A percentile compares a stretch with the other conserved stretches of the same genome.
Evolutionary conservation across 2,113 vertebrate species (phyloP).

Genomic region (Acanthochromis polyacanthus): DNA sequence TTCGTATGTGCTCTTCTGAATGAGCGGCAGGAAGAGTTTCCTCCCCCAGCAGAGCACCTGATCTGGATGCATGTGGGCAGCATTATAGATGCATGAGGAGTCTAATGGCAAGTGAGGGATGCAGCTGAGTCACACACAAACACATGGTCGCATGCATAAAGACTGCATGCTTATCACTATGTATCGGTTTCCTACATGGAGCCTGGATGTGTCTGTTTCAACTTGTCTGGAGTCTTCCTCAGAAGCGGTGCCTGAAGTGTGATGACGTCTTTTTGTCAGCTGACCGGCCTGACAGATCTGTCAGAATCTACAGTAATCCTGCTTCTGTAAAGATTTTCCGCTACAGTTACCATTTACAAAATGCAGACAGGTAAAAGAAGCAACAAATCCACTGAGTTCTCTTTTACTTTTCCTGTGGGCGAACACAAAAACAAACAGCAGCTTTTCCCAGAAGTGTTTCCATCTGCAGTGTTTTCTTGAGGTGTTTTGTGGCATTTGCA

Average conservation of each 20-base stretch:
- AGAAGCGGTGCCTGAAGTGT: too few species aligned
- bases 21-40: conserved; percentile 7
- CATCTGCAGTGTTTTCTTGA: conserved; percentile 8
- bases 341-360: background rate
- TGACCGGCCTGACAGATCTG: too few species aligned
- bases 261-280: too few species aligned
- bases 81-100: conserved; percentile 71
- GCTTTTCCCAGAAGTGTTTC: background rate
- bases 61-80: conserved; percentile 55
- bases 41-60: conserved; percentile 32
- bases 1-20: background rate
- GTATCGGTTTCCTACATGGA: background rate
- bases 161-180: background rate
- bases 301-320: too few species aligned
- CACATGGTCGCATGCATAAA: background rate
- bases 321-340: too few species aligned
- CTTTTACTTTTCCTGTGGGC: too few species aligned
- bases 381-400: background rate
- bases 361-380: background rate
- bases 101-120: conserved; percentile 60
- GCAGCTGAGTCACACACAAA: conserved; percentile 61
- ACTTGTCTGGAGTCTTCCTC: too few species aligned
- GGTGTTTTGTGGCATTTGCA: background rate
- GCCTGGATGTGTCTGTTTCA: too few species aligned
- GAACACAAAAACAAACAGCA: background rate